phyloP scores from a whole-genome alignment of 2,888 invertebrate species.

The Didymodactylos carnosus region DNA sequence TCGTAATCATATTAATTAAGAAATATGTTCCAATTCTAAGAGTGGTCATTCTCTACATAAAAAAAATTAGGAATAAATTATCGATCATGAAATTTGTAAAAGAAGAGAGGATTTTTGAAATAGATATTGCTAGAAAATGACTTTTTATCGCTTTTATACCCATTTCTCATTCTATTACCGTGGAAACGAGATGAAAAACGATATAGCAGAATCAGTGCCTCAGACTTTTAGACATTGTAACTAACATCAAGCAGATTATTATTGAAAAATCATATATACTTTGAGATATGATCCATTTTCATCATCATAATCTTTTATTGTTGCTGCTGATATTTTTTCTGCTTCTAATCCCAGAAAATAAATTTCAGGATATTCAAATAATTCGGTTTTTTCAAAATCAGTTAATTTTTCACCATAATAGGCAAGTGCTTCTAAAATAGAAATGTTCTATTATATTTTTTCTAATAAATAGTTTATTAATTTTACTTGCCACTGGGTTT shows the following conservation, averaged over 20 bases:
- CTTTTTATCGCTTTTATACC: too few relatives aligned
- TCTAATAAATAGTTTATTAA: background rate
- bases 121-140: too few relatives aligned
- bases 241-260: background rate
- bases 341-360: conserved; percentile 53
- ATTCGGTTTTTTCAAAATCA: conserved; percentile 70
- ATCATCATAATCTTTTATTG: conserved; percentile 27
- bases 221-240: background rate
- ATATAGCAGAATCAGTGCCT: too few relatives aligned
- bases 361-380: conserved; percentile 65
- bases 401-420: conserved; percentile 45
- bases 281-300: conserved; percentile 59
- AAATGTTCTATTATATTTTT: background rate
- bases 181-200: too few relatives aligned
- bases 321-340: conserved; percentile 24
- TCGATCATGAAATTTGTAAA: too few relatives aligned
- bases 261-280: conserved; percentile 45
- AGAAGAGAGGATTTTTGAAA: too few relatives aligned
- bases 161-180: too few relatives aligned
- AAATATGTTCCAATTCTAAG: too few relatives aligned
- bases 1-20: too few relatives aligned
- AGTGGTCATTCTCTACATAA: too few relatives aligned
- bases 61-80: too few relatives aligned
- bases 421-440: conserved; percentile 2
- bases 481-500: background rate